Percentiles rank a stretch among this genome's conserved stretches.
Evolutionary conservation across 2,888 invertebrate genomes (phyloP).

Genomic region (Acrobasis suavella): DNA sequence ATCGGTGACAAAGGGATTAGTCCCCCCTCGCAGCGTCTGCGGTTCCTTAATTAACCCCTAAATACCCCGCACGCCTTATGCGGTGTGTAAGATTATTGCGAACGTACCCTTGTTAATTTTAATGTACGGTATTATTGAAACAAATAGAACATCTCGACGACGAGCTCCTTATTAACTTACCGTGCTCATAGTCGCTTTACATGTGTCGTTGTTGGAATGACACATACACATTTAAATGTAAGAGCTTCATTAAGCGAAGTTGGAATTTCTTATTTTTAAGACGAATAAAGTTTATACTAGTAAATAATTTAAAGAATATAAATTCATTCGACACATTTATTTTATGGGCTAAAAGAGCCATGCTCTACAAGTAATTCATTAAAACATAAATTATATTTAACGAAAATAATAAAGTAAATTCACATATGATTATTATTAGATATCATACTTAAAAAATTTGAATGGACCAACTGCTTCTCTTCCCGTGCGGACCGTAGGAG

Average conservation of each 20-base stretch:
- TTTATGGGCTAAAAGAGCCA: too few species aligned
- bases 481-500: too few species aligned
- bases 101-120: constrained; percentile 73
- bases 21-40: constrained; percentile 60
- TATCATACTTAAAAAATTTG: too few species aligned
- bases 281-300: too few species aligned
- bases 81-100: constrained; percentile 73
- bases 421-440: too few species aligned
- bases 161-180: constrained; percentile 52
- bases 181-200: constrained; percentile 36
- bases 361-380: too few species aligned
- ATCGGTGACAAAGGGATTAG: constrained; percentile 76
- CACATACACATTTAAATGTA: constrained; percentile 24
- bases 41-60: constrained; percentile 81
- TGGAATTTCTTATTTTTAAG: background rate
- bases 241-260: constrained; percentile 19
- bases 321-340: too few species aligned
- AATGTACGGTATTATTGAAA: constrained; percentile 73
- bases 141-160: constrained; percentile 58
- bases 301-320: too few species aligned
- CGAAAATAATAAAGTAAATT: too few species aligned
- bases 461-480: too few species aligned
- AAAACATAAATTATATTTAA: too few species aligned
- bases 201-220: constrained; percentile 43
- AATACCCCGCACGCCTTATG: constrained; percentile 65